A percentile compares a stretch with the other conserved stretches of the same genome.
These are phyloP conservation scores for Agraylea sexmaculata DNA, from an alignment of 1,140 invertebrate species.

Conservation along the genomic window DNA sequence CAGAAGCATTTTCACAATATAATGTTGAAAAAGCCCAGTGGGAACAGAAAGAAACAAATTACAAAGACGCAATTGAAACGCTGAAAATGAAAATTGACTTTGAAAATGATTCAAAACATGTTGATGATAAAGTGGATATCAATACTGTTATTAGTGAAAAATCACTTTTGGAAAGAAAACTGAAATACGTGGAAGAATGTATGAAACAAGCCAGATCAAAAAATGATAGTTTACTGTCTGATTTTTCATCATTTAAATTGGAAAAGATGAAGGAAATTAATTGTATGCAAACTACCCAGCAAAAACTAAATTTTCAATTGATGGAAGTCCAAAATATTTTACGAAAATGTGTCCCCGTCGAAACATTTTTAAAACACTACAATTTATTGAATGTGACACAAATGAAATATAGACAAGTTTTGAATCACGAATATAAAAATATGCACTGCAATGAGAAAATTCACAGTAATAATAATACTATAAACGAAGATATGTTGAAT, in stretches of 20 bases:
- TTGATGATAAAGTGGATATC: not conserved
- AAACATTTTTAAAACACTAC: conserved; percentile 35
- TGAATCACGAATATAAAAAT: conserved; percentile 22
- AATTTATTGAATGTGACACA: conserved; percentile 24
- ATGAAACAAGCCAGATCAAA: conserved; percentile 31
- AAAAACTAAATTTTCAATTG: conserved; percentile 27
- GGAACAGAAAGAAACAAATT: conserved; percentile 32
- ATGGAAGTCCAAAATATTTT: conserved; percentile 29
- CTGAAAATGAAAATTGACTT: conserved; percentile 25
- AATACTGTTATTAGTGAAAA: conserved; percentile 5
- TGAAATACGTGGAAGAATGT: conserved; percentile 30
- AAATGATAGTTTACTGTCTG: conserved; percentile 33
- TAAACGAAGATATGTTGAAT: too few species aligned
- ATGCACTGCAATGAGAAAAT: not conserved
- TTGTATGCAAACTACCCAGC: conserved; percentile 30
- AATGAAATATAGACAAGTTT: conserved; percentile 28
- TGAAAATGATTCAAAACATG: conserved; percentile 1
- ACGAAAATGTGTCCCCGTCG: conserved; percentile 26
- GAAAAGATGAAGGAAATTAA: conserved; percentile 24
- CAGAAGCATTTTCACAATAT: conserved; percentile 25
- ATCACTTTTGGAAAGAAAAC: conserved; percentile 24
- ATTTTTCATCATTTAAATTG: conserved; percentile 29
- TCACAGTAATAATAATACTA: not conserved
- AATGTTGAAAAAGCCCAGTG: conserved; percentile 29
- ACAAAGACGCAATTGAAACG: conserved; percentile 34